These are phyloP conservation scores for Antedon mediterranea DNA, from an alignment of 53 echinoderm and acorn worm genomes.

Conservation along the genomic window DNA sequence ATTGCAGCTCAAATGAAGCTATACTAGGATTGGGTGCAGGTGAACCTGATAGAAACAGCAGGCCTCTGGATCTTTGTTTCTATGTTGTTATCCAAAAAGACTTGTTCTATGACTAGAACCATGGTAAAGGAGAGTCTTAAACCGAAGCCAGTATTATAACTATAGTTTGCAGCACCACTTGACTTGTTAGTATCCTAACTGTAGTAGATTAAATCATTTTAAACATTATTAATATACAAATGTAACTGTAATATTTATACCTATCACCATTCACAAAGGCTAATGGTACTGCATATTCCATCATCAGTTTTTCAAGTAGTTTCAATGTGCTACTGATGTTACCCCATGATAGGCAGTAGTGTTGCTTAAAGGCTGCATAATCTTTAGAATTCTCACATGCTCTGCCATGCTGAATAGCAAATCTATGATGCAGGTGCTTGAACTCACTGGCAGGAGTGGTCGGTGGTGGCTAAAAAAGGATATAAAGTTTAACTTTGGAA, in stretches of 20 bases:
- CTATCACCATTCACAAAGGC: slow-evolving; percentile 94
- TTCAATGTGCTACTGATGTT: slow-evolving; percentile 70
- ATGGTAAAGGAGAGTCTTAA: too few relatives aligned
- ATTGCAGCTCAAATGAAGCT: too few relatives aligned
- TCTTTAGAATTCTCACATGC: slow-evolving; percentile 66
- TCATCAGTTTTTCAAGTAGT: slow-evolving; percentile 61
- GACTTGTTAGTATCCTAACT: too few relatives aligned
- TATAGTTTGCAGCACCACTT: too few relatives aligned
- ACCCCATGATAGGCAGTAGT: slow-evolving; percentile 92
- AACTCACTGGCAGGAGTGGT: slow-evolving; percentile 98
- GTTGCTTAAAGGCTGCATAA: slow-evolving; percentile 68
- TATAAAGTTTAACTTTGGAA: not conserved
- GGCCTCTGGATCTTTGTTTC: too few relatives aligned
- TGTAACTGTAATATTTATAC: slow-evolving; percentile 10
- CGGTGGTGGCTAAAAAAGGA: slow-evolving; percentile 57
- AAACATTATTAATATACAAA: too few relatives aligned
- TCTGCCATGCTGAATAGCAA: slow-evolving; percentile 63
- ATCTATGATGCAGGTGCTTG: slow-evolving; percentile 68
- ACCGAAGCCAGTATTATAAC: too few relatives aligned
- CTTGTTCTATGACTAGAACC: too few relatives aligned
- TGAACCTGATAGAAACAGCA: too few relatives aligned
- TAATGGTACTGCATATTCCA: slow-evolving; percentile 67
- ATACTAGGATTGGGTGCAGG: too few relatives aligned
- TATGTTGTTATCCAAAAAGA: too few relatives aligned
- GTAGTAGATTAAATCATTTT: too few relatives aligned